These are phyloP conservation scores for Tenebrio molitor DNA, from an alignment of 1,140 invertebrate species.

Conservation along the genomic window DNA sequence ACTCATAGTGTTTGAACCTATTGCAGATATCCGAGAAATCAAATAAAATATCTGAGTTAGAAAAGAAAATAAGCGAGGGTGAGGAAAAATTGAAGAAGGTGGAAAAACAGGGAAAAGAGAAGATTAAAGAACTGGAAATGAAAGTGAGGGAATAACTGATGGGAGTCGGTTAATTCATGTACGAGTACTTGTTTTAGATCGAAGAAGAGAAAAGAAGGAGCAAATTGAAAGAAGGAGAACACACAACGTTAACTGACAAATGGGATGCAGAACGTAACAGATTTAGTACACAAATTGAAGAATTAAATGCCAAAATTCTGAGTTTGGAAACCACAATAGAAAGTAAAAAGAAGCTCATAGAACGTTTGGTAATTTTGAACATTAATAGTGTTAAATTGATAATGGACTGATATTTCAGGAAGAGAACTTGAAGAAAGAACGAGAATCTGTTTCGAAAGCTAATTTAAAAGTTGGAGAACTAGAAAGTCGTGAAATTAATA, in stretches of 20 bases:
- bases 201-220: slow-evolving; percentile 72
- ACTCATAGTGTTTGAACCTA: slow-evolving; percentile 17
- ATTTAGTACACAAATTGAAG: slow-evolving; percentile 59
- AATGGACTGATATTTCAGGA: slow-evolving; percentile 56
- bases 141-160: slow-evolving; percentile 68
- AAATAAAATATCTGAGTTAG: slow-evolving; percentile 71
- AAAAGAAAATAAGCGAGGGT: slow-evolving; percentile 72
- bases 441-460: slow-evolving; percentile 52
- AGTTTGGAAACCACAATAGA: slow-evolving; percentile 71
- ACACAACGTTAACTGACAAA: slow-evolving; percentile 72
- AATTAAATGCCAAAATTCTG: slow-evolving; percentile 72
- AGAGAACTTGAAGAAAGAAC: slow-evolving; percentile 58
- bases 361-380: slow-evolving; percentile 71
- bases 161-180: too few relatives aligned
- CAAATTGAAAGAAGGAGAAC: slow-evolving; percentile 71
- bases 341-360: slow-evolving; percentile 72
- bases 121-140: slow-evolving; percentile 73
- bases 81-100: slow-evolving; percentile 74
- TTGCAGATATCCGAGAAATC: slow-evolving; percentile 71
- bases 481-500: slow-evolving; percentile 53
- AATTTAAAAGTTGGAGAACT: slow-evolving; percentile 50
- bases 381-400: too few relatives aligned
- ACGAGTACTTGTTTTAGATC: slow-evolving; percentile 66
- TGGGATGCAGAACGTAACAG: slow-evolving; percentile 68
- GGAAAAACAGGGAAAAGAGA: slow-evolving; percentile 74